phyloP scores from a whole-genome alignment of 2,888 invertebrate species.

The Dione juno region DNA sequence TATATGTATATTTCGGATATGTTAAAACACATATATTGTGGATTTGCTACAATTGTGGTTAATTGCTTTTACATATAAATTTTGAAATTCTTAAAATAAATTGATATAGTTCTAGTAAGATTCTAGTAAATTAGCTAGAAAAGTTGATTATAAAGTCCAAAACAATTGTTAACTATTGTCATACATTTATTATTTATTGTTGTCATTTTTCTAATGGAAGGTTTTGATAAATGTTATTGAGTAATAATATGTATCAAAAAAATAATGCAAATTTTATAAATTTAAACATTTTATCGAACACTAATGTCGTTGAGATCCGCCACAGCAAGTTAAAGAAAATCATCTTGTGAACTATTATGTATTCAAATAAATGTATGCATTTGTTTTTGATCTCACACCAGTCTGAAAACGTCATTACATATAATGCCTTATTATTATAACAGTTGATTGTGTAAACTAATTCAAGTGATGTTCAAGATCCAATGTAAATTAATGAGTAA shows the following conservation, averaged over 20 bases:
- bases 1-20: background rate
- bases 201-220: background rate
- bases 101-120: background rate
- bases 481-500: background rate
- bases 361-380: constrained; percentile 11
- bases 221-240: background rate
- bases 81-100: background rate
- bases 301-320: too few species aligned
- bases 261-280: background rate
- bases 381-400: constrained; percentile 31
- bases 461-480: constrained; percentile 23
- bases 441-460: constrained; percentile 1
- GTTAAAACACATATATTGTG: background rate
- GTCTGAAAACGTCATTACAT: background rate
- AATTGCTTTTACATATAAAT: background rate
- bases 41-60: background rate
- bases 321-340: too few species aligned
- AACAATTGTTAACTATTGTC: constrained; percentile 8
- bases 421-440: background rate
- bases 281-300: background rate
- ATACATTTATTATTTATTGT: constrained; percentile 10
- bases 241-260: background rate
- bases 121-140: constrained; percentile 7
- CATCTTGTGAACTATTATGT: background rate
- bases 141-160: constrained; percentile 6